Base-by-base conservation (phyloP, 2,797 vertebrate species). In the Prionace glauca region DNA sequence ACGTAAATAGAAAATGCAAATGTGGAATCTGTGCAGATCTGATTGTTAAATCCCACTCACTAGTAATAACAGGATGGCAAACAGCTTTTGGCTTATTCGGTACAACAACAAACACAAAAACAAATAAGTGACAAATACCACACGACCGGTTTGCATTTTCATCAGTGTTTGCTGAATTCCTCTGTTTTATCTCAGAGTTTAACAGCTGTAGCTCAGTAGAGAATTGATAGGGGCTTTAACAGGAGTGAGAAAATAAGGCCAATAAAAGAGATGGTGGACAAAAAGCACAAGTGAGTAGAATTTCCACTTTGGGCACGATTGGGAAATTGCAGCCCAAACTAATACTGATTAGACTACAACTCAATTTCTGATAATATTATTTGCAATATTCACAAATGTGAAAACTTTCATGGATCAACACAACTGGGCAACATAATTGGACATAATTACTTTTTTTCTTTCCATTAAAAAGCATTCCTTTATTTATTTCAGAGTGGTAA, bases 71-170 rank as follows among this genome's bases (percentile, higher is more conserved):
- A 77, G 71, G 72, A 74, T 95, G 26, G 56, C 29, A 72, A 50
- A 94, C 22, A 95, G 41, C 4, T 20, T 77, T 26, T 77, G 29
- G 71, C 26, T 95, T 95, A 14, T 74, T 95, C 71, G n/a, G 69
- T 74, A 77, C 29, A 94, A 56, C 60, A 14, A 65, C 62, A 74
- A 94, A 65, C 45, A 65, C 62, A 65, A 65, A 65, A 94, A 65
- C 50, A 56, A 56, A 2, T 94, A 50, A 14, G 71, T 77, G 93
- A 32, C 93, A 95, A 95, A 95, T 95, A 95, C 29, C 29, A n/a
- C 71, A 77, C 20, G 45, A 60, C 14, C 71, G n/a, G 41, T 45
- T 77, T 77, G 50, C 71, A 74, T 95, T 95, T 95, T 72, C 26
- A 74, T 32, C 24, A 77, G 16, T 60, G 71, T 60, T 60, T 95